Evolutionary conservation across 2,888 invertebrate species (phyloP).

Genomic region (Emmelina monodactyla): DNA sequence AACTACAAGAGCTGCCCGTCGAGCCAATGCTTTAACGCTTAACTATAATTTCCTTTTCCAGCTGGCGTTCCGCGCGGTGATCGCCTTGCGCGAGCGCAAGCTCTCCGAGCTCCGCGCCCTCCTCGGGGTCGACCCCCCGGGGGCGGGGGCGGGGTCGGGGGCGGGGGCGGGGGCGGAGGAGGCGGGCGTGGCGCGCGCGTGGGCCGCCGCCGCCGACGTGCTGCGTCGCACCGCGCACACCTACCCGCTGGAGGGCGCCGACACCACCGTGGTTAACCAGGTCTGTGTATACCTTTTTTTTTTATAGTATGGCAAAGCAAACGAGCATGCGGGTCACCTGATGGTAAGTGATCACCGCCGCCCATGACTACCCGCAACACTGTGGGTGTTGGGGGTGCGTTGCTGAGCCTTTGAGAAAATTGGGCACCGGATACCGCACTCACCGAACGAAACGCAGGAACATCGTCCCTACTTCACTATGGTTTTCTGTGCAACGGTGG

Average conservation of each 20-base stretch:
- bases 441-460: too few species aligned
- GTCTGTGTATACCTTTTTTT: constrained; percentile 21
- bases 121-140: constrained; percentile 69
- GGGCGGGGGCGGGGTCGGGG: constrained; percentile 60
- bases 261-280: constrained; percentile 71
- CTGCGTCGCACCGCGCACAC: constrained; percentile 74
- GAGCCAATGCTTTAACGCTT: too few species aligned
- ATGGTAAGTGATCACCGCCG: too few species aligned
- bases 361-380: too few species aligned
- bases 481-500: too few species aligned
- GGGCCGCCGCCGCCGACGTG: constrained; percentile 27
- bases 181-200: background rate
- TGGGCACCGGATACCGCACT: too few species aligned
- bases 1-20: too few species aligned
- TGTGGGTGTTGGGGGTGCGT: too few species aligned
- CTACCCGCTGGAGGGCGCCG: constrained; percentile 74
- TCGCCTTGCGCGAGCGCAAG: constrained; percentile 74
- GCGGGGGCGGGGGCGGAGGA: background rate
- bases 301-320: too few species aligned
- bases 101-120: constrained; percentile 74
- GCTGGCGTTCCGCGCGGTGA: constrained; percentile 55
- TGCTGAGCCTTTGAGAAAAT: too few species aligned
- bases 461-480: too few species aligned
- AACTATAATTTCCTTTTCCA: constrained; percentile 22
- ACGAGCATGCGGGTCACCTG: too few species aligned